Base-by-base conservation (phyloP, 2,888 invertebrate species). In the Orthonevra nobilis region DNA sequence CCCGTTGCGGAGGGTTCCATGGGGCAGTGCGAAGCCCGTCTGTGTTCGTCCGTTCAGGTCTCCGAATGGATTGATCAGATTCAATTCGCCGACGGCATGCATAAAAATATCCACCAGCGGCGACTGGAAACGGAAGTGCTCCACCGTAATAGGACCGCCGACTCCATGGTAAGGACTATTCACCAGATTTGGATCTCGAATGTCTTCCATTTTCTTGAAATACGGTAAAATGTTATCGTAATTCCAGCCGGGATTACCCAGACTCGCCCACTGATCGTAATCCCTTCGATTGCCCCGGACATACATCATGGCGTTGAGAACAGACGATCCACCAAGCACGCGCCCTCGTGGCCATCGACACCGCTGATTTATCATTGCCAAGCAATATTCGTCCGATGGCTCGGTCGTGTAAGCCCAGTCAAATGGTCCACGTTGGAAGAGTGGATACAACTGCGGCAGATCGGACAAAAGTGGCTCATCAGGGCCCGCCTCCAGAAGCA, bases 241-340 rank as follows among this genome's bases (percentile, higher is more conserved):
- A 26, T 93, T 91, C 97, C 97, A 97, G 0, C 94, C 96, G 0
- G 84, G 73, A 77, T 91, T 93, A 0, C 97, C 97, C 85, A 93
- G 85, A 7, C 85, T 86, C 14, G 92, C 94, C 97, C 97, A 97
- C n/a, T 90, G 89, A 84, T 97, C 95, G 86, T 96, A 97, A 86
- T 97, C 97, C 1, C 89, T 90, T 52, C 91, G 91, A 85, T 97
- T 96, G 0, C 97, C 97, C 58, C 97, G 90, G 0, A 96, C 90
- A 84, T 97, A 97, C 69, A 96, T 90, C 97, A 97, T 97, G 12
- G 96, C 97, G 86, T 97, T 97, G 1, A 97, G 89, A 0, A 94
- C 94, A 84, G 96, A 95, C 9, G 93, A 93, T 0, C 97, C 97
- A 15, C 94, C 94, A 14, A 95, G 89, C 3, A 94, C 93, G 89